Percentiles rank a stretch among this genome's conserved stretches.
Conservation (phyloP, 2,888 invertebrate species). For the Pristionchus arcanus region DNA sequence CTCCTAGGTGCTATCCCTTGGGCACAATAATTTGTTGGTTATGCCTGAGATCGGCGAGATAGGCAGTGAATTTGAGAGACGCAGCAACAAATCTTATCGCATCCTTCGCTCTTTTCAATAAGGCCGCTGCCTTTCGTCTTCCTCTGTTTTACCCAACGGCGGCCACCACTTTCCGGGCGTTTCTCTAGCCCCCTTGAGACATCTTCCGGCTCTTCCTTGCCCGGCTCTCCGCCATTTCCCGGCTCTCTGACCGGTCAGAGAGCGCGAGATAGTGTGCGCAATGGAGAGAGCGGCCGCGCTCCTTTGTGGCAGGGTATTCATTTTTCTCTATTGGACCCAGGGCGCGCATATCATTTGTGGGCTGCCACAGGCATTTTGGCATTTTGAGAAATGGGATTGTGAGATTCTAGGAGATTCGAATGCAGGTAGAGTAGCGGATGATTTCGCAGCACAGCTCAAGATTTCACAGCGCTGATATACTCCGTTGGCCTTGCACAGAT, state of each 20-base stretch:
- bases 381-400: background rate
- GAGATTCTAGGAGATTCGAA: too few species aligned
- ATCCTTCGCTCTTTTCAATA: conserved; percentile 25
- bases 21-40: background rate
- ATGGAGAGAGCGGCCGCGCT: background rate
- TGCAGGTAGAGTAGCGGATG: too few species aligned
- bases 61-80: background rate
- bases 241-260: background rate
- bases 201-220: background rate
- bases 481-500: too few species aligned
- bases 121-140: background rate
- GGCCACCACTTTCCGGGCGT: background rate
- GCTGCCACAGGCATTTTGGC: background rate
- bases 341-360: conserved; percentile 6
- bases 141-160: conserved; percentile 7
- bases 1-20: background rate
- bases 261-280: background rate
- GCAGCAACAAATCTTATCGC: conserved; percentile 27
- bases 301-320: background rate
- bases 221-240: background rate
- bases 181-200: conserved; percentile 46
- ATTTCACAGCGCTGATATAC: too few species aligned
- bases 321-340: conserved; percentile 46
- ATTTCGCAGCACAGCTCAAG: too few species aligned
- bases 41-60: too few species aligned